Evolutionary conservation across 2,113 vertebrate species (phyloP), one percentile per base, ranked within the genome.

Genomic region (Cathartes aura): DNA sequence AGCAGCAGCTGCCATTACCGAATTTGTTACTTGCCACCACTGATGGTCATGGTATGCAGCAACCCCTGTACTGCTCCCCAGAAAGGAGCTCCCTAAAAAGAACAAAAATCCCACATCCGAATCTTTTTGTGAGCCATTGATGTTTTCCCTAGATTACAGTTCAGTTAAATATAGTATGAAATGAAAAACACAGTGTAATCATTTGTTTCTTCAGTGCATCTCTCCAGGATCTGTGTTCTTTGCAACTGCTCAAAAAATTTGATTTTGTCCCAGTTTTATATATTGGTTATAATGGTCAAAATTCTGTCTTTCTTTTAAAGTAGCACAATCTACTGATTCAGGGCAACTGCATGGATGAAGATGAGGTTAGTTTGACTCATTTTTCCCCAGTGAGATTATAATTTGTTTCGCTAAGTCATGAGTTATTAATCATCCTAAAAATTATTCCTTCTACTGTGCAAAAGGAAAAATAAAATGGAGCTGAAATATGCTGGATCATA

Each of bases 351-450:
- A 2, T 42, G 62, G 87, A 43, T 62, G 70, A 74, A 86, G 87
- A 91, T 76, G 74, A 83, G 55, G 78, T 82, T 82, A 80, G 78
- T 93, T 89, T 68, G 90, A 81, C 91, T 96, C 52, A 47, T 96
- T 91, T 93, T 92, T 12, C 66, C n/a, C 71, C 42, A 50, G 59
- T 60, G 64, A 87, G 53, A 75, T 87, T 91, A 70, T 76, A 91
- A 95, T 90, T 96, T 94, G 55, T 93, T 96, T 95, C 89, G 91
- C 75, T 82, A 78, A 32, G 36, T 92, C 87, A 87, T 2, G 56
- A 97, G 45, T 90, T 97, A 96, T 78, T 95, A 94, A 95, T 97
- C 91, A 72, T 86, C 59, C 86, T 63, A 82, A 93, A 97, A 97
- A 62, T 45, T 82, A 75, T 88, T 81, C 67, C 80, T 96, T 96